A percentile compares a stretch with the other conserved stretches of the same genome.
Conservation (phyloP, 2,113 vertebrate genomes). For the Emydocephalus ijimae region DNA sequence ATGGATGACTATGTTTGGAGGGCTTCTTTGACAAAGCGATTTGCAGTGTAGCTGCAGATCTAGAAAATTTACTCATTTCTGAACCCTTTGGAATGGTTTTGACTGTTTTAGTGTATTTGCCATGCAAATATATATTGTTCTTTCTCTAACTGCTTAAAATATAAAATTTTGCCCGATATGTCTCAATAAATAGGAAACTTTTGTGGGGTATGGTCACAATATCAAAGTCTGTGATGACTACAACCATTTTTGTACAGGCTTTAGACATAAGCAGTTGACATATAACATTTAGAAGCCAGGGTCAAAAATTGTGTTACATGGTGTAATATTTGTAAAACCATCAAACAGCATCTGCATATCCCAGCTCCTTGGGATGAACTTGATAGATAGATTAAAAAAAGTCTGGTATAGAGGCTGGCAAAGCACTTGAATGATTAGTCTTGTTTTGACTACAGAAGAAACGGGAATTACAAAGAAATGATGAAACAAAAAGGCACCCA, state of each 20-base stretch:
- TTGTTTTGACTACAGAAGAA: background rate
- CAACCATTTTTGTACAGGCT: background rate
- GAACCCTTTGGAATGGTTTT: background rate
- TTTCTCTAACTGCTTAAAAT: background rate
- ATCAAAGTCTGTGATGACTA: background rate
- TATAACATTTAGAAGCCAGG: background rate
- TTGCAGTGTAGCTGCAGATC: too few species aligned
- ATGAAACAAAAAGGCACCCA: background rate
- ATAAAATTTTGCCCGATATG: background rate
- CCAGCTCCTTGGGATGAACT: background rate
- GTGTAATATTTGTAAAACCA: background rate
- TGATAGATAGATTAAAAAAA: background rate
- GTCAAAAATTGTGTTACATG: background rate
- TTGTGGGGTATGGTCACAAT: background rate
- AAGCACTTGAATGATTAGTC: conserved; percentile 3
- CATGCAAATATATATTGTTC: background rate
- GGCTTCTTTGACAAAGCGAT: too few species aligned
- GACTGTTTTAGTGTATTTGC: background rate
- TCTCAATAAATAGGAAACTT: background rate
- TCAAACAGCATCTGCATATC: background rate
- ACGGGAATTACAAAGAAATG: conserved; percentile 9
- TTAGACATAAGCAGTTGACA: background rate
- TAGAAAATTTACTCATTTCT: background rate
- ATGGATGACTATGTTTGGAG: background rate
- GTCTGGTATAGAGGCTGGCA: background rate